Evolutionary conservation across 2,888 invertebrate species (phyloP), one percentile per base, ranked within the genome.

Genomic region (Campoletis raptor): DNA sequence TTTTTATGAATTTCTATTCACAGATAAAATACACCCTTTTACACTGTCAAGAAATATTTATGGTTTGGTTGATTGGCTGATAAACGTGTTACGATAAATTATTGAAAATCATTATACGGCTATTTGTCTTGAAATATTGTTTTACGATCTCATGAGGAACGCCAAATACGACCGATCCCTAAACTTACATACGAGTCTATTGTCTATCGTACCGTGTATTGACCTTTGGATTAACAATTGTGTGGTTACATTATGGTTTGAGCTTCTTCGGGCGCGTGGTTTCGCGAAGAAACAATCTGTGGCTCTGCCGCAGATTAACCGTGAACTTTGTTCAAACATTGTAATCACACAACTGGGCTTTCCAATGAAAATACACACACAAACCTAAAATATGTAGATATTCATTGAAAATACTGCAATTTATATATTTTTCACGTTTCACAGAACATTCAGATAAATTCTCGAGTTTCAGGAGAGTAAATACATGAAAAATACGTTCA

Each of bases 151-250:
- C 83, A 78, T 78, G 84, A 83, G 61, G 73, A 80, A 74, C 76
- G 74, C 74, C 21, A 73, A 67, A 57, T 72, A 77, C 78, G 30
- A 82, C 45, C 36, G 57, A 40, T 66, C 48, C 15, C 45, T 40
- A 64, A 15, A 66, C 15, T 57, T 4, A 61, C 9, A 45, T 70
- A 4, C 8, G 54, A 30, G 57, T 45, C 7, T 2, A 36, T 69
- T 81, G 52, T 86, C 57, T 61, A 42, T 73, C 45, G 42, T 48
- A 15, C 37, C 45, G 45, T 67, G 45, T 79, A 79, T 80, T 86
- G 83, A 83, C 81, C 81, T 86, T 83, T 86, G 30, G 80, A 77
- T 45, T 72, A 83, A 83, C 77, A 83, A 86, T 77, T 81, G 86
- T 77, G 80, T 72, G 83, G 83, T 86, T 61, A 52, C 21, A 48